These are phyloP conservation scores for Chrysoperla carnea DNA, from an alignment of 1,140 invertebrate genomes.

Conservation along the genomic window DNA sequence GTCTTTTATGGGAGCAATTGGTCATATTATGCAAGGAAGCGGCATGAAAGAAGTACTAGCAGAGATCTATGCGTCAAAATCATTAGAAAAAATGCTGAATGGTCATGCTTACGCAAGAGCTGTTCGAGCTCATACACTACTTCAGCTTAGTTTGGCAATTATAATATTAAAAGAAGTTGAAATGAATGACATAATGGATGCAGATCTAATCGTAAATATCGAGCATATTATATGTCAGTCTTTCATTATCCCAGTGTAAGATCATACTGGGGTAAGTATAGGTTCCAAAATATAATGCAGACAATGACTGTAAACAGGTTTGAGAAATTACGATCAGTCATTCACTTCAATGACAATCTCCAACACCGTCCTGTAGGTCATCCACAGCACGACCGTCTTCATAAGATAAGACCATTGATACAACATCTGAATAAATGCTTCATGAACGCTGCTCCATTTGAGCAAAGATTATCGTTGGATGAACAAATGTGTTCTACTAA, in stretches of 20 bases:
- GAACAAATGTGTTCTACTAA: slow-evolving; percentile 25
- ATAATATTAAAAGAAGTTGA: too few relatives aligned
- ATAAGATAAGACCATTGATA: slow-evolving; percentile 20
- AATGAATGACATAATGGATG: too few relatives aligned
- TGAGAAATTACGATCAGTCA: neutral
- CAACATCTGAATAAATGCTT: slow-evolving; percentile 14
- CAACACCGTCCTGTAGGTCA: neutral
- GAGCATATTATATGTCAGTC: too few relatives aligned
- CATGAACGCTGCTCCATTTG: slow-evolving; percentile 13
- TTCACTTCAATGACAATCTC: neutral
- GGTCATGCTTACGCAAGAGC: too few relatives aligned
- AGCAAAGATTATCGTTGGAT: slow-evolving; percentile 18
- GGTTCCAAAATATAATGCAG: neutral
- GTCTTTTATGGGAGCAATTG: too few relatives aligned
- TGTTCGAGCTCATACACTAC: too few relatives aligned
- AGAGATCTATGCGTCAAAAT: too few relatives aligned
- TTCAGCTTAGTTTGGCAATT: too few relatives aligned
- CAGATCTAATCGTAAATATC: too few relatives aligned
- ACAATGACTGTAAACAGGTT: neutral
- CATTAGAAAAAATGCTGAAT: too few relatives aligned
- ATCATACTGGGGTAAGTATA: neutral
- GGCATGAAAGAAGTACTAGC: too few relatives aligned
- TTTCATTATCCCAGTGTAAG: neutral
- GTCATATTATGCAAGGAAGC: too few relatives aligned
- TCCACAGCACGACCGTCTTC: slow-evolving; percentile 11